These are phyloP conservation scores for Paraplagusia blochii DNA, from an alignment of 2,113 vertebrate genomes.

Conservation along the genomic window DNA sequence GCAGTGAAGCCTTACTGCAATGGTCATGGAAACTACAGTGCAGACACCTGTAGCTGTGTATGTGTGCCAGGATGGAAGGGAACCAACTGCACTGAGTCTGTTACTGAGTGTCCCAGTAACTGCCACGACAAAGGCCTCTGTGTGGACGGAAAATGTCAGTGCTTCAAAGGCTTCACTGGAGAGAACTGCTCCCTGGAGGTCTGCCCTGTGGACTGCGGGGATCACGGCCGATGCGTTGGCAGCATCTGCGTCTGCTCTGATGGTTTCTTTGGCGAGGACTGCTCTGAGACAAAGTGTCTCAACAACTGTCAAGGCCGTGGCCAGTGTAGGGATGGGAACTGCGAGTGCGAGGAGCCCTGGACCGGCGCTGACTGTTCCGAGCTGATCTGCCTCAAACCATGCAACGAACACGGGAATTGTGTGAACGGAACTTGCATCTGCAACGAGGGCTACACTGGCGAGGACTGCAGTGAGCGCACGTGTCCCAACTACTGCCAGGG, in stretches of 20 bases:
- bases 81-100: constrained; percentile 83
- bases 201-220: constrained; percentile 77
- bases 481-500: constrained; percentile 79
- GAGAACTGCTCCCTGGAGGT: constrained; percentile 76
- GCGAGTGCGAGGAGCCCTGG: constrained; percentile 83
- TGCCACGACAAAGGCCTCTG: constrained; percentile 87
- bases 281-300: constrained; percentile 80
- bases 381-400: constrained; percentile 82
- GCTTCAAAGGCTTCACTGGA: constrained; percentile 84
- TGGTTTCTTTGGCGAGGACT: constrained; percentile 84
- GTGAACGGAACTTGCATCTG: constrained; percentile 80
- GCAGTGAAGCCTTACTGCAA: constrained; percentile 86
- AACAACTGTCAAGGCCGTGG: constrained; percentile 79
- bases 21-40: constrained; percentile 88
- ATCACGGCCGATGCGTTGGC: constrained; percentile 75
- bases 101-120: constrained; percentile 78
- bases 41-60: constrained; percentile 75
- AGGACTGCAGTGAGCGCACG: constrained; percentile 75
- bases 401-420: constrained; percentile 81
- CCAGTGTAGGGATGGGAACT: constrained; percentile 80
- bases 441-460: constrained; percentile 78
- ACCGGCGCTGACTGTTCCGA: constrained; percentile 81
- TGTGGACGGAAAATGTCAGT: constrained; percentile 81
- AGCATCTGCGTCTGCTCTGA: constrained; percentile 77
- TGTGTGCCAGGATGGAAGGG: constrained; percentile 82